Evolutionary conservation across 53 echinoderm and acorn worm species (phyloP), one percentile per base, ranked within the genome.

Genomic region (Arbacia lixula): DNA sequence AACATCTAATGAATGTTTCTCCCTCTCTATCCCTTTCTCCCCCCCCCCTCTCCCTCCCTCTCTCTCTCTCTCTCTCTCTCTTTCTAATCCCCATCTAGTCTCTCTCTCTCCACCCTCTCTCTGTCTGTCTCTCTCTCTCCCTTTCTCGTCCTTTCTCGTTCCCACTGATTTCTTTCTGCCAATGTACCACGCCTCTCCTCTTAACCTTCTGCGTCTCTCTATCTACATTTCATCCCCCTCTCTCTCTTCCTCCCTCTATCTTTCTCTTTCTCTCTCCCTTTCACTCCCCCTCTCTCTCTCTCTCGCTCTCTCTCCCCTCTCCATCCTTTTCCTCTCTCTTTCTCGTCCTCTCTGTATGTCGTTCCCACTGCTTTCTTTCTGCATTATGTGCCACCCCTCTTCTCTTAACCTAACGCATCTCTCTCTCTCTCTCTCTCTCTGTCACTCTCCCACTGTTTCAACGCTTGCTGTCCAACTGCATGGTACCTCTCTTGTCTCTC

Each of bases 191-290:
- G 3, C 12, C 49, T 28, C 51, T 30, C 49, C 62, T 62, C 39
- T 6, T n/a, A 30, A 19, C 46, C 32, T 25, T 6, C 35, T 66
- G 1, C 51, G 16, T 31, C 51, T 26, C 12, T 41, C n/a, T n/a
- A n/a, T n/a, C n/a, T n/a, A n/a, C n/a, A n/a, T n/a, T n/a, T n/a
- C n/a, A n/a, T n/a, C 30, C 12, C 38, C 33, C 12, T 42, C 27
- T 43, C 25, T 17, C 4, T 27, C 51, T 84, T 31, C 51, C 27
- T 52, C 35, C 5, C 53, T 50, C 4, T 50, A 6, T 42, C 22
- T 63, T 20, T 41, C n/a, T 63, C 64, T 82, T 35, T 42, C 33
- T 14, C 5, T 76, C 76, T 76, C 19, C 31, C 3, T 53, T 12
- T 51, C 63, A 30, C 30, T 16, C 2, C 25, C 31, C 28, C 25